A percentile compares a stretch with the other conserved stretches of the same genome.
Conservation (phyloP, 2,113 vertebrate genomes). For the Ailuropoda melanoleuca region DNA sequence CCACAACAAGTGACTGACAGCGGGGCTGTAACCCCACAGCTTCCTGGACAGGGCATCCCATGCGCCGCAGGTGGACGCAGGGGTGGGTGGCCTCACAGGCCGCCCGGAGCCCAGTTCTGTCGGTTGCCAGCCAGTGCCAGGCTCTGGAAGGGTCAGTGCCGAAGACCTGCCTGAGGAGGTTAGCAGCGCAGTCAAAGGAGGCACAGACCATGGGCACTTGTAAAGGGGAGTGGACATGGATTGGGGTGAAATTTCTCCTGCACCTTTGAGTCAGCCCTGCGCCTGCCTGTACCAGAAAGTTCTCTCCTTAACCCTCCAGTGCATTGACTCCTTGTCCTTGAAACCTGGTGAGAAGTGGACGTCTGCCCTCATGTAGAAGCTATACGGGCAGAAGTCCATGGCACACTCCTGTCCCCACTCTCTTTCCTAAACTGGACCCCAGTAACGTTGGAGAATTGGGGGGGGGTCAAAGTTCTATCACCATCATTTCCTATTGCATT, state of each 20-base stretch:
- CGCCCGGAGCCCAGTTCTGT: background rate
- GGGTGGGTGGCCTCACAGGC: fast-evolving
- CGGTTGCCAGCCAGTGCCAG: fast-evolving
- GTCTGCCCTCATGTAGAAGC: background rate
- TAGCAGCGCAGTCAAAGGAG: background rate
- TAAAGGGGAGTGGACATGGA: background rate
- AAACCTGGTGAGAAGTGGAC: no score
- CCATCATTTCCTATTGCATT: background rate
- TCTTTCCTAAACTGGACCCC: background rate
- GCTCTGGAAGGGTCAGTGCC: background rate
- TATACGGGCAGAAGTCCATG: background rate
- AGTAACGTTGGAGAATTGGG: background rate
- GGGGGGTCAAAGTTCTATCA: background rate
- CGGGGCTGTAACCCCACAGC: fast-evolving
- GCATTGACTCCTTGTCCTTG: background rate
- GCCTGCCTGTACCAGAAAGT: background rate
- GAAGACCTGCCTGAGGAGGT: background rate
- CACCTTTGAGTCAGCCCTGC: background rate
- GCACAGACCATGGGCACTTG: background rate
- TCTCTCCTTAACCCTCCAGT: background rate
- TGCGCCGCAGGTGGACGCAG: fast-evolving
- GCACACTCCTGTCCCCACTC: background rate
- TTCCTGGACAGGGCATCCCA: background rate
- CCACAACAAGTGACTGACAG: background rate
- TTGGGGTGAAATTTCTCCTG: background rate